A percentile compares a stretch with the other conserved stretches of the same genome.
phyloP scores from a whole-genome alignment of 2,113 vertebrate species.

The Sciurus niger region DNA sequence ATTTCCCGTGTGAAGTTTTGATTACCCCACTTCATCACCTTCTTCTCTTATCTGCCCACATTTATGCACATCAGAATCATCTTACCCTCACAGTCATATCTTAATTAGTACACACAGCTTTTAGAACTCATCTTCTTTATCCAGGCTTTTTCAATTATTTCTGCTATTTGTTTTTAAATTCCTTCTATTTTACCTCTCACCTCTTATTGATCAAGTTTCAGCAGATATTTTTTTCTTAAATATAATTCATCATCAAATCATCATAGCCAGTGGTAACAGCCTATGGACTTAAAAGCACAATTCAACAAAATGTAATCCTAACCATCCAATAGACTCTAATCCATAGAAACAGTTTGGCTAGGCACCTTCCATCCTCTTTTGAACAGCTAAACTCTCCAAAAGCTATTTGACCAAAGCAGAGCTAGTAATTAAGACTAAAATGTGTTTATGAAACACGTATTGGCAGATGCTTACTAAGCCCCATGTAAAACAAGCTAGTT shows the following conservation, averaged over 20 bases:
- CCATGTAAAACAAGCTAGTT: background rate
- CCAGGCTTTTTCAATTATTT: conserved; percentile 14
- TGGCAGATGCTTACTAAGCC: background rate
- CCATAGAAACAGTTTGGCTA: conserved; percentile 23
- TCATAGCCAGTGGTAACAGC: background rate
- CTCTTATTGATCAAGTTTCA: conserved; percentile 4
- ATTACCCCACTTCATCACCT: accelerated
- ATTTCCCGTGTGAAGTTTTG: background rate
- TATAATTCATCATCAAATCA: background rate
- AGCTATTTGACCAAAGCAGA: background rate
- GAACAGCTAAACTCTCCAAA: conserved; percentile 9
- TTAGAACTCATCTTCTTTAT: conserved; percentile 9
- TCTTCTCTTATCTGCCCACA: background rate
- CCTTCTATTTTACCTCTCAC: background rate
- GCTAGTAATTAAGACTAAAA: conserved; percentile 32
- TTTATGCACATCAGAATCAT: background rate
- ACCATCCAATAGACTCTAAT: background rate
- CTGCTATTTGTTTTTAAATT: conserved; percentile 49
- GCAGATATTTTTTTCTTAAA: background rate
- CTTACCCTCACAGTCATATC: background rate
- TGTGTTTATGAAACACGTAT: background rate
- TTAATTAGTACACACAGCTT: background rate
- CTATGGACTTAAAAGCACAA: conserved; percentile 20
- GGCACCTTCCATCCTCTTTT: background rate
- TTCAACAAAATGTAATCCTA: conserved; percentile 16